Evolutionary conservation across 2,888 invertebrate species (phyloP), one percentile per base, ranked within the genome.

Genomic region (Rhagonycha fulva): DNA sequence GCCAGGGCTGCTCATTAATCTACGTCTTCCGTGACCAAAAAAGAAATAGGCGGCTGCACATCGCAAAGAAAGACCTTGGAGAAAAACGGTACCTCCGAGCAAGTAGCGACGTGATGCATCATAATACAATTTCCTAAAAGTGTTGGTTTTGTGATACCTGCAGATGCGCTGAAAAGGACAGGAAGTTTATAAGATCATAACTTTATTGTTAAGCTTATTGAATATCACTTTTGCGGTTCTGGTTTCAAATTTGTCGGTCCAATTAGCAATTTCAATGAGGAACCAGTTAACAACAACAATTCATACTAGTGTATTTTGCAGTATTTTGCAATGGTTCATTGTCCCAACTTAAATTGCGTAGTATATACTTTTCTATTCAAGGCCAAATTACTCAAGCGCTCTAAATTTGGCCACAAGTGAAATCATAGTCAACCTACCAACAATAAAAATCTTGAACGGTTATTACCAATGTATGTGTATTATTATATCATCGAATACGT

Each of bases 301-400:
- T 75, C 72, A 72, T 70, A n/a, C n/a, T n/a, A 76, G 73, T 76
- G 73, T 66, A 12, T 66, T n/a, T 66, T 60, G 73, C 74, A 77
- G 66, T 78, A 73, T 77, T 80, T 80, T 77, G 76, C 75, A 77
- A 79, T 74, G 70, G 79, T 78, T 74, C 76, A 78, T 72, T 78
- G 78, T 78, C 75, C 78, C 76, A 74, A 60, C 26, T 66, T 24
- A 66, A 71, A 77, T 74, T 80, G 77, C 78, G 78, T 77, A 77
- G 80, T 78, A 19, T 19, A 19, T 19, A 76, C 74, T 76, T 71
- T 78, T 76, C 70, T 71, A 70, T 71, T 70, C 78, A 80, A 80
- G 80, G 80, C 73, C 77, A 75, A 70, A 70, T 70, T 72, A 71
- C 72, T 75, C 70, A 70, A 75, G 61, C 32, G 67, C 19, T 62